phyloP scores from a whole-genome alignment of 1,140 invertebrate species.

The Meteorus sp. region DNA sequence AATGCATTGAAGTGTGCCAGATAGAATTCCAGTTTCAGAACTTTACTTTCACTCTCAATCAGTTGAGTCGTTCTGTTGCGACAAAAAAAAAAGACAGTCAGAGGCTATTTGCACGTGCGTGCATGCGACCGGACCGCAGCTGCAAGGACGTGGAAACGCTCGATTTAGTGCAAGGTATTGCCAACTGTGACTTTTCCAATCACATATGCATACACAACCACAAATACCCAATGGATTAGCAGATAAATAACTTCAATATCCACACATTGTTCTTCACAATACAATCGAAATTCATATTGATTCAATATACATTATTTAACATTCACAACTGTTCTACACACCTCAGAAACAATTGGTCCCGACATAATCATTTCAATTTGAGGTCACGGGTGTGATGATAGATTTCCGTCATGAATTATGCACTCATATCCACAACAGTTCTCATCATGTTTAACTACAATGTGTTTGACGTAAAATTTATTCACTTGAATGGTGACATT shows the following conservation, averaged over 20 bases:
- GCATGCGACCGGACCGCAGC: conserved; percentile 29
- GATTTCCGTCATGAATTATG: too few species aligned
- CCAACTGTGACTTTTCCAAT: not conserved
- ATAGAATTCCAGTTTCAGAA: conserved; percentile 41
- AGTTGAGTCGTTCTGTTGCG: conserved; percentile 34
- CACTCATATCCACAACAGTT: not conserved
- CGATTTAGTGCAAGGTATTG: conserved; percentile 25
- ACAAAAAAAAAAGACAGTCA: too few species aligned
- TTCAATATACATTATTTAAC: not conserved
- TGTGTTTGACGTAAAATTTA: not conserved
- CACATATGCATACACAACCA: not conserved
- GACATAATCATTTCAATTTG: conserved; percentile 1
- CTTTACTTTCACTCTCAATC: conserved; percentile 49
- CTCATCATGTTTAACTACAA: not conserved
- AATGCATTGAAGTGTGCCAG: conserved; percentile 36
- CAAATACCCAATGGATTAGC: too few species aligned
- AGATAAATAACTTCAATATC: too few species aligned
- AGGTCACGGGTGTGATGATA: conserved; percentile 3
- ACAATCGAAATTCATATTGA: too few species aligned
- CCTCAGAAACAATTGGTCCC: not conserved
- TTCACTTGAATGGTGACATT: conserved; percentile 6
- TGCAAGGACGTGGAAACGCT: conserved; percentile 38
- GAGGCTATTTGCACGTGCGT: conserved; percentile 29
- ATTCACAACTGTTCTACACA: too few species aligned
- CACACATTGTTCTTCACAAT: too few species aligned